Base-by-base conservation (phyloP, 2,113 vertebrate species). In the Tragelaphus buxtoni region DNA sequence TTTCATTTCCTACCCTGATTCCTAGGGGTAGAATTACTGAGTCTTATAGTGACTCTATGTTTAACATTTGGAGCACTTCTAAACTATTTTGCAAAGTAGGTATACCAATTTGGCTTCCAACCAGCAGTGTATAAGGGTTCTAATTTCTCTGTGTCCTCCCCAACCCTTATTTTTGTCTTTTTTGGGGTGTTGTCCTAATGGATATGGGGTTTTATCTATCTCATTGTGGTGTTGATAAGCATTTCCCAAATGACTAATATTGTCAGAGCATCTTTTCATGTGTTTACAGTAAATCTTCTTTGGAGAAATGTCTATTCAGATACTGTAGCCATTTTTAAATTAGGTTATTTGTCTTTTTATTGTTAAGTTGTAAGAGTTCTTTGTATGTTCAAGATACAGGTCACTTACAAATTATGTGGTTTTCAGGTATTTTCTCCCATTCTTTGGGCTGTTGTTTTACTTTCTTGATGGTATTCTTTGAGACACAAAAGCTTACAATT, bases 1-100 rank as follows among this genome's bases (percentile, higher is more conserved):
- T 45, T 61, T n/a, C 22, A 13, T 35, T 17, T 35, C 35, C 69
- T 42, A 42, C 69, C 35, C 69, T 3, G 22, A n/a, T 58, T 51
- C 35, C 9, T 69, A 69, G 76, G 72, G 42, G 18, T 91, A 28
- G 35, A 55, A 74, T 22, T 13, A 51, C 86, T 88, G 74, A 39
- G n/a, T 88, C 61, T 26, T 72, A 16, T 9, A 17, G 9, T 81
- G 10, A 53, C 24, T 85, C 24, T 81, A 18, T 24, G 5, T 72
- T 94, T 84, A 81, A 81, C 55, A 96, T 81, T 86, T 72, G 89
- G 61, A 82, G n/a, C 28, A 81, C 63, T 89, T 86, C 9, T n/a
- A 58, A 11, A 84, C 32, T 85, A 4, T 89, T 94, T 94, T 79
- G n/a, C 60, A 63, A 74, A 85, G 39, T 22, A 47, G 20, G 13